Conservation (phyloP, 1,140 invertebrate species). For the Bombus affinis region DNA sequence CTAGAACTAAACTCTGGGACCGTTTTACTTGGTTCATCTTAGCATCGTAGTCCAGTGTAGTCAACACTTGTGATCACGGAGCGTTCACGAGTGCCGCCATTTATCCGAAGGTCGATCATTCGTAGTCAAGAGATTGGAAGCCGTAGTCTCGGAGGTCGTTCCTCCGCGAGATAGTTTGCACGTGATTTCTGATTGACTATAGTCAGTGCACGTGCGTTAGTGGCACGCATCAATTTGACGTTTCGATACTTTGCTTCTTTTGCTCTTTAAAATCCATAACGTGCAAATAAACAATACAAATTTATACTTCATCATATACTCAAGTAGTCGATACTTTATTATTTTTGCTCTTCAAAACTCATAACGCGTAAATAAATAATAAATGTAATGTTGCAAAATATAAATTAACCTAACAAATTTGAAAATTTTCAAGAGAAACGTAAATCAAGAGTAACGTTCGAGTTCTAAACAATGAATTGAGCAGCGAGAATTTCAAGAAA, state of each 20-base stretch:
- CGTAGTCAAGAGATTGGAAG: conserved; percentile 7
- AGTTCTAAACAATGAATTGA: not conserved
- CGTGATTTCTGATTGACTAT: conserved; percentile 24
- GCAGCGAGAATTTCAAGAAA: not conserved
- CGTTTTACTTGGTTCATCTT: conserved; percentile 36
- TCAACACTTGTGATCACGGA: conserved; percentile 41
- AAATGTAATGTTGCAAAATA: not conserved
- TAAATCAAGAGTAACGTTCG: not conserved
- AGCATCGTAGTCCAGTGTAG: conserved; percentile 33
- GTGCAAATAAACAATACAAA: not conserved
- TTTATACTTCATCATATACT: not conserved
- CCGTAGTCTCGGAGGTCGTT: not conserved
- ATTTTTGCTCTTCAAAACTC: not conserved
- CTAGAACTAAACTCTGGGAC: conserved; percentile 21
- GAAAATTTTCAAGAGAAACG: not conserved
- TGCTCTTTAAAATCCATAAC: not conserved
- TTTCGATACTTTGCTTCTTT: not conserved
- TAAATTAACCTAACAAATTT: not conserved
- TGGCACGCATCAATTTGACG: not conserved
- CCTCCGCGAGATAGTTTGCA: conserved; percentile 16
- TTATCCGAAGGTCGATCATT: conserved; percentile 21
- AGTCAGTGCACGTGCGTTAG: conserved; percentile 28
- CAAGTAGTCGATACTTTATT: not conserved
- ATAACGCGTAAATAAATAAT: not conserved
- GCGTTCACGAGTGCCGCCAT: conserved; percentile 46